phyloP scores from a whole-genome alignment of 2,113 vertebrate genomes.

The Spea multiplicata region DNA sequence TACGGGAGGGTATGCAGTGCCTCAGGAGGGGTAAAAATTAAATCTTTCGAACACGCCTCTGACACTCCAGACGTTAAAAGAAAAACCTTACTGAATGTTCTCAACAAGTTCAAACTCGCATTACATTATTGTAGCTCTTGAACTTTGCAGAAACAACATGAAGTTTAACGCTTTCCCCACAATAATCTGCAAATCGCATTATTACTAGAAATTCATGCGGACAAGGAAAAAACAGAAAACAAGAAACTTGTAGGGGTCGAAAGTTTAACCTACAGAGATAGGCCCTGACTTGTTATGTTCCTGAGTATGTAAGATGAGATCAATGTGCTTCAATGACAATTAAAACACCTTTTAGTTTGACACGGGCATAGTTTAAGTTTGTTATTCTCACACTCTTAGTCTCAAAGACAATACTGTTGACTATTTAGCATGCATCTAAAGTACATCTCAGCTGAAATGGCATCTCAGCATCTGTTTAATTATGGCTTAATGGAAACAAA shows the following conservation, averaged over 20 bases:
- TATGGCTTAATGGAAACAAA: slow-evolving; percentile 82
- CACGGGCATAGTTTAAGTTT: slow-evolving; percentile 46
- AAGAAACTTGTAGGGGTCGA: slow-evolving; percentile 56
- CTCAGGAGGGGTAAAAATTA: background rate
- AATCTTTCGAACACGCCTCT: background rate
- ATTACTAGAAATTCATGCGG: slow-evolving; percentile 38
- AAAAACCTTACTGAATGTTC: slow-evolving; percentile 50
- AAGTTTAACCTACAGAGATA: slow-evolving; percentile 57
- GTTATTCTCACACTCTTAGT: slow-evolving; percentile 40
- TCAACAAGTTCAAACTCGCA: slow-evolving; percentile 68
- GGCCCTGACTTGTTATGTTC: slow-evolving; percentile 59
- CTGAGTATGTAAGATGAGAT: slow-evolving; percentile 51
- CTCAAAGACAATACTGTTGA: slow-evolving; percentile 43
- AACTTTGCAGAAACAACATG: slow-evolving; percentile 64
- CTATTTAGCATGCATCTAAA: slow-evolving; percentile 64
- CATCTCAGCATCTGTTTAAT: slow-evolving; percentile 79
- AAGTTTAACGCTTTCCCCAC: slow-evolving; percentile 62
- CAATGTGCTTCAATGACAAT: slow-evolving; percentile 48
- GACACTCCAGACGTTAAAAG: background rate
- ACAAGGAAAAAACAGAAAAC: slow-evolving; percentile 49
- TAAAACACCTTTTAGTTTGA: slow-evolving; percentile 49
- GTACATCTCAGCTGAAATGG: slow-evolving; percentile 71
- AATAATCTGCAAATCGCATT: slow-evolving; percentile 55
- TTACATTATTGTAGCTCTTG: slow-evolving; percentile 62
- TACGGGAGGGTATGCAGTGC: background rate